Evolutionary conservation across 2,797 vertebrate genomes (phyloP), one percentile per base, ranked within the genome.

Genomic region (Argyrosomus regius): DNA sequence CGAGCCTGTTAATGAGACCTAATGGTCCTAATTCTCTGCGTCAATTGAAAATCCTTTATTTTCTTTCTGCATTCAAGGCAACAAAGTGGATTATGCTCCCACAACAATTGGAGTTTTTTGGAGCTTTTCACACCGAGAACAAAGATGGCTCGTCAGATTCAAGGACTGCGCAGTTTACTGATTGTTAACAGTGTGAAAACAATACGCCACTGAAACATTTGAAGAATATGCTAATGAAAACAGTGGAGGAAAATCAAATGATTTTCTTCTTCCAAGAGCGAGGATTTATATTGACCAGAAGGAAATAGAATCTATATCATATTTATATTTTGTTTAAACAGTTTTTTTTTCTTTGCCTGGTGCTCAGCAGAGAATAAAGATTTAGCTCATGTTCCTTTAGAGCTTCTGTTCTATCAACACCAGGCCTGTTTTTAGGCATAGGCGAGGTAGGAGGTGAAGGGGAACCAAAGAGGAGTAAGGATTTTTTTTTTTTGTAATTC

Each of bases 1-100:
- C 46, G 45, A 86, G 76, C 66, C 71, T 74, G 56, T 73, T 88
- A 89, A 93, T 91, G 82, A 91, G 84, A 87, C 78, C 83, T 92
- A 89, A 90, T 91, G 66, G 78, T 79, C 66, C 83, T 89, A 87
- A 91, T 88, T 82, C 73, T 83, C 87, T 53, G 77, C 56, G 2
- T 86, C 83, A 73, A 89, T 87, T 82, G 28, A 60, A 80, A 87
- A 89, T 81, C 78, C 57, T 82, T 89, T 84, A 75, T 87, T 84
- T 88, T 80, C 72, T 77, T 67, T 78, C 69, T 72, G 71, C 75
- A 68, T 82, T 84, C 67, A 66, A 79, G 7, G 77, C 69, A 82
- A 78, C 82, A 83, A 84, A 86, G 60, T 73, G 35, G 57, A 85
- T 82, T 52, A 64, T 61, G 59, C 31, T 67, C 54, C 52, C 41